Conservation (phyloP, 2,797 vertebrate genomes). For the Falco columbarius region DNA sequence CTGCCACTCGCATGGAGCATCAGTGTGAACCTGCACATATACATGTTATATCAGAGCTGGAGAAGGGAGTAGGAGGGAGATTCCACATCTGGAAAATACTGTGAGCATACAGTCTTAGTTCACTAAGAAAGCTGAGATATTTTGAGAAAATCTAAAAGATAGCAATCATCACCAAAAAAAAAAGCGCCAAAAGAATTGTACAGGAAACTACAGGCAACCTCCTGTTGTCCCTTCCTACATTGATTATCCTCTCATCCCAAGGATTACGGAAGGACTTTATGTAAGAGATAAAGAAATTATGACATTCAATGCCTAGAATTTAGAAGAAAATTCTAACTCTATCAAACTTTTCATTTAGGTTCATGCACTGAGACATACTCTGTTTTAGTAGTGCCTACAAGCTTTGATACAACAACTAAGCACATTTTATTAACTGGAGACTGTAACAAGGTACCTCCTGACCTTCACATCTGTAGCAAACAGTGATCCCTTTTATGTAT, state of each 20-base stretch:
- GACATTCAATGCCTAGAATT: background rate
- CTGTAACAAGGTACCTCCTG: background rate
- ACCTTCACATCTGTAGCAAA: background rate
- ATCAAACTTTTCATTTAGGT: background rate
- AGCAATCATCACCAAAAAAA: background rate
- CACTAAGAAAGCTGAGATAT: background rate
- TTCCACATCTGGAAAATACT: background rate
- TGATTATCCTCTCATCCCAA: background rate
- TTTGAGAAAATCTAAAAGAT: background rate
- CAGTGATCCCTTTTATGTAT: background rate
- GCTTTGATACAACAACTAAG: background rate
- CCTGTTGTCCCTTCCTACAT: background rate
- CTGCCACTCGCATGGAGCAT: background rate
- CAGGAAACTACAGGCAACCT: background rate
- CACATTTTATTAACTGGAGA: background rate
- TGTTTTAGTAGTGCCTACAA: background rate
- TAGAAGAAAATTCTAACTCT: background rate
- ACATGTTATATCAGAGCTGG: background rate
- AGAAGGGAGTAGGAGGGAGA: background rate
- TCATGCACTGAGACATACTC: fast-evolving
- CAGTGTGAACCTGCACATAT: background rate
- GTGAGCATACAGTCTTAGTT: background rate
- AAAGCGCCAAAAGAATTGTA: background rate
- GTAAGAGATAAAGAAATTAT: background rate
- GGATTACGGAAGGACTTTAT: background rate